phyloP scores from a whole-genome alignment of 2,113 vertebrate species.

The Labeo catla region DNA sequence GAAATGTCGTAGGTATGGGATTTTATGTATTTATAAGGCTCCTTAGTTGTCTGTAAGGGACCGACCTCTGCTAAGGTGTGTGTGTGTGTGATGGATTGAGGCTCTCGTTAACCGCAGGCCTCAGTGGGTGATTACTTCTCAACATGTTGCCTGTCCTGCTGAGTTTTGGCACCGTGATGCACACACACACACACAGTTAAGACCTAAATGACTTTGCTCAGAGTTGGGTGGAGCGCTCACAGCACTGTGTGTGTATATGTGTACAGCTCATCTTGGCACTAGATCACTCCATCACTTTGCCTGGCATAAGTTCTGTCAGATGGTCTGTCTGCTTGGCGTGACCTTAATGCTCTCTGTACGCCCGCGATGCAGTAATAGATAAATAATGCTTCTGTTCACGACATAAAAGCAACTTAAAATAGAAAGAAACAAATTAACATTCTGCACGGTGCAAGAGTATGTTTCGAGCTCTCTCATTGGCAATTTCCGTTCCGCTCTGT shows the following conservation, averaged over 20 bases:
- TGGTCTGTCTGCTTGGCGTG: conserved; percentile 34
- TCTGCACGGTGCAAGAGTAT: background rate
- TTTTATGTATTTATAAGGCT: conserved; percentile 19
- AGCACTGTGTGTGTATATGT: background rate
- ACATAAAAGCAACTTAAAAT: conserved; percentile 26
- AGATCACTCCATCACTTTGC: conserved; percentile 48
- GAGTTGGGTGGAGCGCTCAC: conserved; percentile 30
- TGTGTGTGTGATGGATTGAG: conserved; percentile 51
- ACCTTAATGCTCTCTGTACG: conserved; percentile 31
- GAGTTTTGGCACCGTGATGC: conserved; percentile 67
- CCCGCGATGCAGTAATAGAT: conserved; percentile 31
- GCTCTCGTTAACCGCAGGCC: conserved; percentile 66
- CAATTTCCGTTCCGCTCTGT: background rate
- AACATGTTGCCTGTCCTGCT: conserved; percentile 67
- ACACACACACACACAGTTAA: conserved; percentile 29
- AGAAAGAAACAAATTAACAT: conserved; percentile 13
- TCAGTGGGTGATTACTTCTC: conserved; percentile 70
- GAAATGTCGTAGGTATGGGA: conserved; percentile 14
- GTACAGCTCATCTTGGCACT: conserved; percentile 41
- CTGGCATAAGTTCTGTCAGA: conserved; percentile 36
- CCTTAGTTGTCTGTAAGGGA: conserved; percentile 30
- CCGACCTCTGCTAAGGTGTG: conserved; percentile 16
- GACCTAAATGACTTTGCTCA: conserved; percentile 52
- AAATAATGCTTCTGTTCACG: conserved; percentile 26
- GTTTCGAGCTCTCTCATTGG: background rate